These are phyloP conservation scores for Amphipyra berbera DNA, from an alignment of 2,888 invertebrate genomes.

Conservation along the genomic window DNA sequence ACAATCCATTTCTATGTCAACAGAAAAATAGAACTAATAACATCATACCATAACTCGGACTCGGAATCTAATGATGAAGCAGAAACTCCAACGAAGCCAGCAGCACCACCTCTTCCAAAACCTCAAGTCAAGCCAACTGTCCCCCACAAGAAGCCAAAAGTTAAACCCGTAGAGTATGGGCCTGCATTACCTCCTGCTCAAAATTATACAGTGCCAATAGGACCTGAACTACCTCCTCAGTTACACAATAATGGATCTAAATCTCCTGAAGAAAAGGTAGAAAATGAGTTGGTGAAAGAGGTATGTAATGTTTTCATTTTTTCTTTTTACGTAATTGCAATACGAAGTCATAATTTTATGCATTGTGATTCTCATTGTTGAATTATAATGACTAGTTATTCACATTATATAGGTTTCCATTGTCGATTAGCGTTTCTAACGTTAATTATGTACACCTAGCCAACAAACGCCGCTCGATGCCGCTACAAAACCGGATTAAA, in stretches of 20 bases:
- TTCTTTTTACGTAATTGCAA: neutral
- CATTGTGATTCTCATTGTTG: too few relatives aligned
- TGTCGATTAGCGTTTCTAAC: too few relatives aligned
- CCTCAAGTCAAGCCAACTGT: constrained; percentile 54
- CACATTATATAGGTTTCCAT: too few relatives aligned
- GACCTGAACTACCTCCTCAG: constrained; percentile 80
- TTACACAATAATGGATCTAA: constrained; percentile 58
- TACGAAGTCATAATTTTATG: too few relatives aligned
- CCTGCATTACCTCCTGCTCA: constrained; percentile 77
- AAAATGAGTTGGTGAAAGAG: constrained; percentile 57
- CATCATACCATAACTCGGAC: constrained; percentile 88
- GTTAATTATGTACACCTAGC: too few relatives aligned
- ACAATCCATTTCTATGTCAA: too few relatives aligned
- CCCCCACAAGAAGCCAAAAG: constrained; percentile 72
- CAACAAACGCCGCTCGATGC: too few relatives aligned
- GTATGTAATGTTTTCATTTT: constrained; percentile 55
- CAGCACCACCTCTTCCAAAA: constrained; percentile 45
- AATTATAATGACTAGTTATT: too few relatives aligned
- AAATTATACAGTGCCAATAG: constrained; percentile 79
- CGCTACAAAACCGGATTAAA: too few relatives aligned
- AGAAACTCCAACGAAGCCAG: constrained; percentile 66
- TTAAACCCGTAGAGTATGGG: constrained; percentile 75
- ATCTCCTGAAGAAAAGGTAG: constrained; percentile 55
- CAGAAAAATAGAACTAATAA: constrained; percentile 90
- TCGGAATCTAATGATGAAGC: constrained; percentile 88